Conservation (phyloP, 2,888 invertebrate species). For the Rhamphomyia laevipes region DNA sequence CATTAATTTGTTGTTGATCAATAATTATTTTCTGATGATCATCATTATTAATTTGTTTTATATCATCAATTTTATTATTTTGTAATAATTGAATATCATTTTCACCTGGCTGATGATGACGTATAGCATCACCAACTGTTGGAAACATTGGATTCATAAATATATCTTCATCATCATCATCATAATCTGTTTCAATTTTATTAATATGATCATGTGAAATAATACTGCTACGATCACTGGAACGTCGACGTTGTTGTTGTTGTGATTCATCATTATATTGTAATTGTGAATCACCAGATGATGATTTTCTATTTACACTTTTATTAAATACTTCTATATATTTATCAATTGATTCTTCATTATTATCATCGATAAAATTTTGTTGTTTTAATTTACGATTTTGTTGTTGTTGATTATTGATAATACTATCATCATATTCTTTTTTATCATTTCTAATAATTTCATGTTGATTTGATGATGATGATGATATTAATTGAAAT, state of each 20-base stretch:
- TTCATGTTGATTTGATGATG: neutral
- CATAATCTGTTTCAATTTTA: slow-evolving; percentile 18
- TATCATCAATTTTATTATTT: slow-evolving; percentile 5
- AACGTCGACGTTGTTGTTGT: slow-evolving; percentile 7
- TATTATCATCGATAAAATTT: slow-evolving; percentile 1
- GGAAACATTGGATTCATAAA: slow-evolving; percentile 20
- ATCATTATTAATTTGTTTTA: neutral
- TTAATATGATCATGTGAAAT: slow-evolving; percentile 5
- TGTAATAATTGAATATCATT: slow-evolving; percentile 8
- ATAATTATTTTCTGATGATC: slow-evolving; percentile 5
- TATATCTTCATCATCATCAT: slow-evolving; percentile 14
- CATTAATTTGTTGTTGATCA: slow-evolving; percentile 3
- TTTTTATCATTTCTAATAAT: slow-evolving; percentile 1
- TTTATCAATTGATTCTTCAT: slow-evolving; percentile 7
- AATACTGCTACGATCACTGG: neutral
- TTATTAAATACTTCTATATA: slow-evolving; percentile 8
- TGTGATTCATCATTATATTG: slow-evolving; percentile 6
- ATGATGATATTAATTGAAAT: neutral
- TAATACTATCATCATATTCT: slow-evolving; percentile 9
- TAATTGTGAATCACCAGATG: neutral
- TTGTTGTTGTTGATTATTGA: neutral
- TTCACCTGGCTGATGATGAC: slow-evolving; percentile 11
- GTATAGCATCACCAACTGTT: slow-evolving; percentile 19
- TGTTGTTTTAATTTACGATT: neutral
- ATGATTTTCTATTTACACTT: neutral